Conservation (phyloP, 2,888 invertebrate species). For the Polietes domitor region DNA sequence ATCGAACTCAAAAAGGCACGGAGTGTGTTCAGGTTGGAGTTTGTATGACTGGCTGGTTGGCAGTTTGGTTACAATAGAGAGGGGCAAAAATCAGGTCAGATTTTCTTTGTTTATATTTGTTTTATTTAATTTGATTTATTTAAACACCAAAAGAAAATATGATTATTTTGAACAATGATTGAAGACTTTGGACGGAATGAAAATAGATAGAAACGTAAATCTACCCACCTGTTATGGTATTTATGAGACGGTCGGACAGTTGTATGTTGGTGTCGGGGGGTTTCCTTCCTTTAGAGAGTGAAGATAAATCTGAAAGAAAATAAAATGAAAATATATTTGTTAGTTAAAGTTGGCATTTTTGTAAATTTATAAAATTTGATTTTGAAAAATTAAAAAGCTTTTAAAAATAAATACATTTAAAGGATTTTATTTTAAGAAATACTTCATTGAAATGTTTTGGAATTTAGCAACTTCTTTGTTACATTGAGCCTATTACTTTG, state of each 20-base stretch:
- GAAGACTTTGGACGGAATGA: slow-evolving; percentile 16
- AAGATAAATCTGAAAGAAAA: slow-evolving; percentile 31
- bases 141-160: background rate
- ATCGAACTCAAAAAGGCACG: background rate
- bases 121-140: slow-evolving; percentile 20
- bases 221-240: slow-evolving; percentile 28
- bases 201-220: background rate
- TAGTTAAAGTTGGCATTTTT: background rate
- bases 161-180: slow-evolving; percentile 32
- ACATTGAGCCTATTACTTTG: background rate
- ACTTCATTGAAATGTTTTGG: no score
- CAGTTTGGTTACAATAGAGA: background rate
- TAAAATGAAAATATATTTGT: background rate
- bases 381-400: background rate
- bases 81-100: slow-evolving; percentile 12
- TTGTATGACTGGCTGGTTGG: no score
- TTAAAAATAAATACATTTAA: background rate
- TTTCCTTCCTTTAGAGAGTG: background rate
- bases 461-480: background rate
- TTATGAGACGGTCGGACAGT: background rate
- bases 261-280: background rate
- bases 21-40: background rate
- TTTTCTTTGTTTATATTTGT: slow-evolving; percentile 10
- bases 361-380: background rate
- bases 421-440: no score